Base-by-base conservation (phyloP, 2,113 vertebrate genomes). In the Saccopteryx leptura region DNA sequence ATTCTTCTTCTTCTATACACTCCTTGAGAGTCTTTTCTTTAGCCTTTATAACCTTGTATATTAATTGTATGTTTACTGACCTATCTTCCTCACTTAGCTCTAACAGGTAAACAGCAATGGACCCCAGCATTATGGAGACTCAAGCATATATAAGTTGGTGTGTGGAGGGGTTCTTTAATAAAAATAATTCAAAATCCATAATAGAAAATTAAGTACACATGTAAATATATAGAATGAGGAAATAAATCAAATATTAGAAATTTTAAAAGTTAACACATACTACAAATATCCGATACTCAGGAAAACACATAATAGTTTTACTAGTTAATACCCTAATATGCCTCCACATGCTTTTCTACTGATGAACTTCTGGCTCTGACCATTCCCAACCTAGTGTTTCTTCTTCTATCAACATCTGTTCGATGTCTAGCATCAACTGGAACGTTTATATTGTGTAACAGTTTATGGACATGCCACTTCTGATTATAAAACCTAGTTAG, bases 161-260 rank as follows among this genome's bases (percentile, higher is more conserved):
- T 2, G 5, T 11, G n/a, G n/a, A 19, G 56, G 11, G 4, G 4
- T 1, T 31, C n/a, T 81, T 56, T 88, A 46, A 92, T 69, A 68
- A 72, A 86, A 83, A 72, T 50, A 68, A 68, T 84, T 60, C 18
- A 76, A 94, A 61, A 39, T 75, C 31, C 63, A 14, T 80, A 91
- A 91, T 26, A 83, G 9, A 87, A 91, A 75, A 58, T 74, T 68
- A 93, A 39, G 4, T 50, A 1, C 3, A 56, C 15, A 9, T 33
- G 28, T 79, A 26, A 83, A n/a, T 93, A 58, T 72, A 88, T 71
- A 90, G 21, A 52, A 60, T 66, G 39, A 88, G 15, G 54, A 90
- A 52, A 50, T 12, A 83, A 82, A 54, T 48, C 14, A 85, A 11
- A 83, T 87, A 81, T 26, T 52, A 19, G 31, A 79, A 24, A 89